Evolutionary conservation across 2,113 vertebrate genomes (phyloP).

Genomic region (Poicephalus gulielmi): DNA sequence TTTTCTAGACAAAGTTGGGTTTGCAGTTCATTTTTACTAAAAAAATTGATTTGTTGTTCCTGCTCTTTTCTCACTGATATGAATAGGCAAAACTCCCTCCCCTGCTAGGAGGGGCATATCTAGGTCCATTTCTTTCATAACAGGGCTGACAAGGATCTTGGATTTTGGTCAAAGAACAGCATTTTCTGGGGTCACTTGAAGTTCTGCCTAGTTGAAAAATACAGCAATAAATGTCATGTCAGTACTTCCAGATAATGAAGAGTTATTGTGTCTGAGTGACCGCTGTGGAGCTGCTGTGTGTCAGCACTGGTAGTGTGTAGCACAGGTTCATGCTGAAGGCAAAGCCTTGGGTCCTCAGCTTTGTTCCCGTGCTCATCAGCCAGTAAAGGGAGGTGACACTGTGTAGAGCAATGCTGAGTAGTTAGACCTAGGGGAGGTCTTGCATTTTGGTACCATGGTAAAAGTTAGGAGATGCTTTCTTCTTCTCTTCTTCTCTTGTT

Average conservation of each 20-base stretch:
- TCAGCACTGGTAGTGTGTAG: neutral
- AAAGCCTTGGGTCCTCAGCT: neutral
- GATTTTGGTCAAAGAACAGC: neutral
- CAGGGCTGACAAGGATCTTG: neutral
- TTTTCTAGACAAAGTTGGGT: neutral
- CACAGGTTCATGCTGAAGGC: neutral
- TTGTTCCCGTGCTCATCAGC: accelerated
- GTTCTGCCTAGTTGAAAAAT: neutral
- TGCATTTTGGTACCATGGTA: neutral
- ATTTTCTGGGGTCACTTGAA: neutral
- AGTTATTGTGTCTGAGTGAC: neutral
- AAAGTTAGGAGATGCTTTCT: neutral
- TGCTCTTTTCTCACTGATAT: neutral
- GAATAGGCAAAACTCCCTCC: neutral
- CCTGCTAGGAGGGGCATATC: neutral
- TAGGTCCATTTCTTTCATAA: neutral
- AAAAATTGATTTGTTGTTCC: neutral
- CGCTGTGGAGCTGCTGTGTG: neutral
- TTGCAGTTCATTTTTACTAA: neutral
- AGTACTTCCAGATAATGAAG: neutral
- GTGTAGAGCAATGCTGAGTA: neutral
- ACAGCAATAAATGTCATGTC: neutral
- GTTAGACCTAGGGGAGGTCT: neutral
- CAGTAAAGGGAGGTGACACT: accelerated
- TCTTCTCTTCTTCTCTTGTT: neutral